Conservation (phyloP, 64 coral and sea anemone genomes). For the Stichodactyla helianthus region DNA sequence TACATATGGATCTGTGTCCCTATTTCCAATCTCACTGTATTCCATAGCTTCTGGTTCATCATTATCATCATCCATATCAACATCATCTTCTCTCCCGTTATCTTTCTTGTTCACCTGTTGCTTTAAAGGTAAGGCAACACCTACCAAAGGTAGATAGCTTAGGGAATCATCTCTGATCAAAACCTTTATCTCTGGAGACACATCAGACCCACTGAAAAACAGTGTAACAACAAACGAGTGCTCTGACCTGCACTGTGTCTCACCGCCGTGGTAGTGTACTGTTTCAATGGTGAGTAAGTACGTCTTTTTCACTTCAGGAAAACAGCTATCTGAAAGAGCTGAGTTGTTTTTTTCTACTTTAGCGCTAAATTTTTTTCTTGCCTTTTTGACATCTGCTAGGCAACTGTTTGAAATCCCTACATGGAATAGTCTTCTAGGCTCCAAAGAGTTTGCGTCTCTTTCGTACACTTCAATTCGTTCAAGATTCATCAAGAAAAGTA, state of each 20-base stretch:
- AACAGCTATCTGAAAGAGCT: neutral
- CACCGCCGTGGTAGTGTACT: neutral
- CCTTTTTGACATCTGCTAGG: slow-evolving; percentile 21
- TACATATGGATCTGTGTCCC: neutral
- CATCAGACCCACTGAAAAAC: slow-evolving; percentile 31
- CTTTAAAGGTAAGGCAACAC: slow-evolving; percentile 42
- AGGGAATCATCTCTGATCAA: slow-evolving; percentile 57
- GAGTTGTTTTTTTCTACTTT: neutral
- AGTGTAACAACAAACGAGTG: slow-evolving; percentile 57
- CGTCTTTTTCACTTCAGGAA: slow-evolving; percentile 28
- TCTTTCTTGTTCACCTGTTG: neutral
- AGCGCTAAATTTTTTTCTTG: neutral
- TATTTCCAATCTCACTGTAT: neutral
- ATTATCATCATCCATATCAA: neutral
- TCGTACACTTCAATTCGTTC: slow-evolving; percentile 67
- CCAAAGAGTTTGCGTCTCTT: slow-evolving; percentile 8
- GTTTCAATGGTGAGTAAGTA: slow-evolving; percentile 52
- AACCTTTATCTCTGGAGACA: slow-evolving; percentile 33
- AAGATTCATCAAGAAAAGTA: slow-evolving; percentile 68
- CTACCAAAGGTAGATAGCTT: slow-evolving; percentile 66
- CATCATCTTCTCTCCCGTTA: neutral
- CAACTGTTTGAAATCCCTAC: slow-evolving; percentile 25
- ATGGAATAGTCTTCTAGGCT: slow-evolving; percentile 41
- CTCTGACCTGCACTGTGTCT: neutral
- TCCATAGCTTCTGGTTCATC: neutral